Base-by-base conservation (phyloP, 1,140 invertebrate species). In the Cecropterus lyciades region DNA sequence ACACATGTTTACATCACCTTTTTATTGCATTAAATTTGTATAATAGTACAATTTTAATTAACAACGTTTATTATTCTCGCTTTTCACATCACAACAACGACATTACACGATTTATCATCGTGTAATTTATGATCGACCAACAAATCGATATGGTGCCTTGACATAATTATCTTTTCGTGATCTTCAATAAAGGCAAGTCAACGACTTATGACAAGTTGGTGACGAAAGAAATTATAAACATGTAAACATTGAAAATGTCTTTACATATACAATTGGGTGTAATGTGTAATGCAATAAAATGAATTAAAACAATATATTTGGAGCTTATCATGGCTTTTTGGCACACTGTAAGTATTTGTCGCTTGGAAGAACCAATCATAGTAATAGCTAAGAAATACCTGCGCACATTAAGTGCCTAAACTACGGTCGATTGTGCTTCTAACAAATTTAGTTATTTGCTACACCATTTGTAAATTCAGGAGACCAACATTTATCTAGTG, bases 1-100 rank as follows among this genome's bases (percentile, higher is more conserved):
- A 59, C 56, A 59, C 56, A 48, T 59, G 42, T 48, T 59, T 48
- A 59, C 56, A 59, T 59, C 27, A 59, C 56, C 48, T 40, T 55
- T 51, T 46, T 16, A 59, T 48, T 59, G 43, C 43, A 48, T 59
- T 52, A 33, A 33, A 33, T 33, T 46, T 57, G 55, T 57, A 57
- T 14, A 59, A 59, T 59, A 53, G 14, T 43, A 57, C 55, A 57
- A 57, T 45, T 45, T 56, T 11, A 43, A 42, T 56, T 46, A 57
- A 43, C n/a, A 57, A 57, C 55, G 42, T 13, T 45, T 14, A 43
- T 10, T 52, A 17, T 40, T 37, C 7, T 33, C 33, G 40, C 40
- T 46, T 57, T 45, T 57, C 40, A 46, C 42, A 57, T 57, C 37
- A 43, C 20, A 57, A 45, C 40, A 45, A 57, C 15, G 30, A 53